A percentile compares a stretch with the other conserved stretches of the same genome.
Conservation (phyloP, 1,140 invertebrate genomes). For the silkworm (Bombyx mori) region ASM3026992v2 NC_085118.1:9414001-9414500, state of each 20-base stretch:
- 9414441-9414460: conserved; percentile 13
- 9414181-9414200: conserved; percentile 17
- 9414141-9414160: conserved; percentile 11
- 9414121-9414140: too few species aligned
- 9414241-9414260: conserved; percentile 2
- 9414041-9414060: too few species aligned
- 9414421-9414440: conserved; percentile 15
- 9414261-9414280: too few species aligned
- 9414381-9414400: conserved; percentile 4
- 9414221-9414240: conserved; percentile 12
- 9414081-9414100: too few species aligned
- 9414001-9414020: too few species aligned
- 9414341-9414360: conserved; percentile 2
- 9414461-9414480: conserved; percentile 8
- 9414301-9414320: too few species aligned
- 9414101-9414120: too few species aligned
- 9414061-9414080: too few species aligned
- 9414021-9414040: too few species aligned
- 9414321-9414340: conserved; percentile 1
- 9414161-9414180: conserved; percentile 18
- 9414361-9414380: conserved; percentile 3
- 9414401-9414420: conserved; percentile 17
- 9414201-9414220: conserved; percentile 17
- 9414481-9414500: conserved; percentile 13
- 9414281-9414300: too few species aligned